Conservation (phyloP, 2,113 vertebrate genomes). For the Nettapus auritus region DNA sequence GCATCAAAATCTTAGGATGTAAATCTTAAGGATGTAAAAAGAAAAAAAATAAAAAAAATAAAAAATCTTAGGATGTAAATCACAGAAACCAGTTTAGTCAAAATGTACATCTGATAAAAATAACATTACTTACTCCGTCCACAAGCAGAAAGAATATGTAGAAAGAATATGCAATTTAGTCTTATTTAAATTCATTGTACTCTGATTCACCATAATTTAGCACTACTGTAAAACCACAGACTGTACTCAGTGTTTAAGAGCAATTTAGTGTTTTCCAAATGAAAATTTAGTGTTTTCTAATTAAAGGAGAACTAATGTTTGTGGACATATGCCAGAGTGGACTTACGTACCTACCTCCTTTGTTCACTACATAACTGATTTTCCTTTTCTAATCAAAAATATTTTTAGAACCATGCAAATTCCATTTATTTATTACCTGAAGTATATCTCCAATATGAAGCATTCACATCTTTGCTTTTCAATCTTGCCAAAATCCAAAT, state of each 20-base stretch:
- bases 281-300: neutral
- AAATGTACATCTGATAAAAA: neutral
- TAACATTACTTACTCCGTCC: neutral
- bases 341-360: neutral
- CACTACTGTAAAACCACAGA: neutral
- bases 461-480: neutral
- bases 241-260: neutral
- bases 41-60: neutral
- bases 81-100: neutral
- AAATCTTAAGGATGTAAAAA: neutral
- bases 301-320: neutral
- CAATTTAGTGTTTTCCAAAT: neutral
- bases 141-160: neutral
- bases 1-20: neutral
- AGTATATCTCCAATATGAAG: accelerated
- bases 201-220: neutral
- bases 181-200: neutral
- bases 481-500: neutral
- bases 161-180: neutral
- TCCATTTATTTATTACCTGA: neutral
- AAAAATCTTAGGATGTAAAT: neutral
- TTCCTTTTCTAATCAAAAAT: neutral
- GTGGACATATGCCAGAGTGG: neutral
- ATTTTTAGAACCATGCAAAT: neutral
- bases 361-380: neutral